Base-by-base conservation (phyloP, 2,888 invertebrate genomes). In the Galeopsomyia nigrocyanea region DNA sequence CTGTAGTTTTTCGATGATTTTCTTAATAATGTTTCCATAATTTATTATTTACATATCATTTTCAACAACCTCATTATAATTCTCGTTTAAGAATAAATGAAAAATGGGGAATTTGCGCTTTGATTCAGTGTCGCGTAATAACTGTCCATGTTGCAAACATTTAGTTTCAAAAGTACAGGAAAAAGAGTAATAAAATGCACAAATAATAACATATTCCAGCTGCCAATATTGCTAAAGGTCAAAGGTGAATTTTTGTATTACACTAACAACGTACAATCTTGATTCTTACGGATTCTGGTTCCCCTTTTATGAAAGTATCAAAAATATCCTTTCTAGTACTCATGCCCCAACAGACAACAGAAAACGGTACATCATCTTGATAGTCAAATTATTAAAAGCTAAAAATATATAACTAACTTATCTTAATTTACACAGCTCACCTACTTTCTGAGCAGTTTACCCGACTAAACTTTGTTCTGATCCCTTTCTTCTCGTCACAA, bases 251-350 rank as follows among this genome's bases (percentile, higher is more conserved):
- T 67, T 61, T 62, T 19, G 21, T 74, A 56, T 68, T 68, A 50
- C 22, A 74, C 58, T 64, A 70, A 26, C 68, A 67, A 62, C 26
- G 53, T 62, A 67, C 71, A 65, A 80, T 81, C 79, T 76, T 80
- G 80, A 81, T 79, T 78, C 82, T 80, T 81, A 80, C 81, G 80
- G 81, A 82, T 82, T 79, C 81, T 78, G 80, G 80, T 81, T 81
- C 79, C 79, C 80, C 80, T 79, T 83, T 86, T 88, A 88, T 88
- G 88, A 88, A 88, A 88, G 88, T 89, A 89, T 88, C 88, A 89
- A 89, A 89, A 89, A 89, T 89, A 89, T 88, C 87, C 87, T 84
- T 87, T 87, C 87, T 87, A 84, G 81, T 85, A 82, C 81, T 80
- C 80, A 80, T 80, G 78, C 80, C 81, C 81, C 83, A 83, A 84